Evolutionary conservation across 2,888 invertebrate genomes (phyloP), one percentile per base, ranked within the genome.

Genomic region (Eupsilia transversa): DNA sequence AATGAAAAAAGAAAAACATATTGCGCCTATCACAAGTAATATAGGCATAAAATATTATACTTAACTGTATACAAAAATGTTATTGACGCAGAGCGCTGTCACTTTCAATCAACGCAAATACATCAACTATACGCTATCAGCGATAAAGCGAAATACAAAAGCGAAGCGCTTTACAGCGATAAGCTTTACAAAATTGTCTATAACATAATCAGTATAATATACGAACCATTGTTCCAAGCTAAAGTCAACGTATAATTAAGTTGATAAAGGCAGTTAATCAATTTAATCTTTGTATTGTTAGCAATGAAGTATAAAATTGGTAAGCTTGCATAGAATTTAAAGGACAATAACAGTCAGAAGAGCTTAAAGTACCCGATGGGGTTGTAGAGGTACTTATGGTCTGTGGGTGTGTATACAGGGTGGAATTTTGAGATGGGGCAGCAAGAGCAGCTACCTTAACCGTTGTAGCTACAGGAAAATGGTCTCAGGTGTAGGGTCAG

Each of bases 221-320:
- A 67, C 41, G 61, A 30, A 33, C 64, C 23, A 74, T 83, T 84
- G 84, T 84, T 84, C 27, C 14, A 30, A 57, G 59, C 67, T 46
- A 59, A 66, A 76, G 82, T 52, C 52, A 57, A 33, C 54, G 52
- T 38, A 54, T 66, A 69, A 79, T 56, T 65, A 73, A 61, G 56
- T 83, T 69, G 61, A 66, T 66, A 83, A 56, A 79, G 56, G 70
- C 67, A 38, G 54, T 74, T 74, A 65, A 79, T 83, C 52, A 65
- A 68, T 60, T 74, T 68, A 80, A 82, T 82, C 67, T 68, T 65
- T 54, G 56, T 49, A 67, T 74, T 74, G 74, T 79, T 79, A 68
- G 33, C 41, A 7, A 59, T 71, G 56, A 68, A 63, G 35, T 73
- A 72, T 73, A 52, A 59, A 41, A 68, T 82, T 46, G 68, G 41